A percentile compares a stretch with the other conserved stretches of the same genome.
phyloP scores from a whole-genome alignment of 2,888 invertebrate species.

The Megamerina dolium region DNA sequence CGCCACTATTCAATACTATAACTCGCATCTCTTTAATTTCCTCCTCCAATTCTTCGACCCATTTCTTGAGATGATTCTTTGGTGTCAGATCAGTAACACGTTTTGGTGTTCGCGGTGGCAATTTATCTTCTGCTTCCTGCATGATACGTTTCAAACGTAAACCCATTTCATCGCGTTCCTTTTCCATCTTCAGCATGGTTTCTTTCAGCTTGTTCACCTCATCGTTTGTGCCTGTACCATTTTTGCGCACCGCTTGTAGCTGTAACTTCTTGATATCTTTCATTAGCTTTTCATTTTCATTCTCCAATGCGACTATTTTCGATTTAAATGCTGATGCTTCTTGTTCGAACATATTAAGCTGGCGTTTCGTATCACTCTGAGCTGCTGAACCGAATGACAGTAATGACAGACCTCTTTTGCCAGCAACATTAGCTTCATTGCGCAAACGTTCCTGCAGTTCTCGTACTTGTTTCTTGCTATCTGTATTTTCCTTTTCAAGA shows the following conservation, averaged over 20 bases:
- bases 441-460: constrained; percentile 67
- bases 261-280: constrained; percentile 69
- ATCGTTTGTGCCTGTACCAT: constrained; percentile 46
- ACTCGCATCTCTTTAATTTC: constrained; percentile 62
- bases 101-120: constrained; percentile 66
- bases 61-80: constrained; percentile 58
- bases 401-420: too few relatives aligned
- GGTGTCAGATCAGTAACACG: constrained; percentile 60
- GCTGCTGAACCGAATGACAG: background rate
- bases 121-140: constrained; percentile 59
- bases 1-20: constrained; percentile 46
- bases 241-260: constrained; percentile 52
- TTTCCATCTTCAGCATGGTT: constrained; percentile 54
- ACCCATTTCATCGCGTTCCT: constrained; percentile 61
- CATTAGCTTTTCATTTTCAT: constrained; percentile 68
- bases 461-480: constrained; percentile 66
- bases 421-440: constrained; percentile 51
- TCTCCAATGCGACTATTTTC: constrained; percentile 64
- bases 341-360: constrained; percentile 71
- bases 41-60: constrained; percentile 81
- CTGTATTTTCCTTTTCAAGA: constrained; percentile 72
- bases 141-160: constrained; percentile 61
- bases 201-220: constrained; percentile 56
- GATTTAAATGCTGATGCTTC: constrained; percentile 64
- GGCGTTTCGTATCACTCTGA: constrained; percentile 61